These are phyloP conservation scores for Sprattus sprattus DNA, from an alignment of 2,113 vertebrate genomes.

Conservation along the genomic window DNA sequence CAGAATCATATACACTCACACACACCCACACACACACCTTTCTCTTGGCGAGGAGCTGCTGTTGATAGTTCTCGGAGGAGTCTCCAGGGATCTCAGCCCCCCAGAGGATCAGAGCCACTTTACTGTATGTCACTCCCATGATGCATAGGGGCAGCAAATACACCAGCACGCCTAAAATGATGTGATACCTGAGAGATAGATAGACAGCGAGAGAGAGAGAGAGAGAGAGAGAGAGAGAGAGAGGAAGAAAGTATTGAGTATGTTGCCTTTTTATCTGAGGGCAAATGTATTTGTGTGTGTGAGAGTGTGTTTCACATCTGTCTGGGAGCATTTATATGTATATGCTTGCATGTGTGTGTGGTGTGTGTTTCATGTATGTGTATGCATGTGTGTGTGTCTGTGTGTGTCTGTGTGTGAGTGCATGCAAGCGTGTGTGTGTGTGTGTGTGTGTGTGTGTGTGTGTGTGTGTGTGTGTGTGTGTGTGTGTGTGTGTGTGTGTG, in stretches of 20 bases:
- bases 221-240: neutral
- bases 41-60: constrained; percentile 54
- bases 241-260: neutral
- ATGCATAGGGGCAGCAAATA: constrained; percentile 54
- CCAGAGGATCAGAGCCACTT: constrained; percentile 51
- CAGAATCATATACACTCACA: neutral
- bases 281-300: no score
- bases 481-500: neutral
- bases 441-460: neutral
- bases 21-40: constrained; percentile 46
- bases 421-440: neutral
- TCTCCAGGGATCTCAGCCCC: constrained; percentile 48
- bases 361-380: neutral
- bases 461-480: neutral
- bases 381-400: neutral
- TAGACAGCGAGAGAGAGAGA: neutral
- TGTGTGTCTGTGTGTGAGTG: neutral
- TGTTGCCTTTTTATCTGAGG: no score
- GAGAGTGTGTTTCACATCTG: no score
- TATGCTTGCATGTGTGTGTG: no score
- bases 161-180: constrained; percentile 47
- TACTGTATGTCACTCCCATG: constrained; percentile 50
- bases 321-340: no score
- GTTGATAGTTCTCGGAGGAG: constrained; percentile 47
- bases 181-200: constrained; percentile 43